Evolutionary conservation across 1,140 invertebrate species (phyloP).

Genomic region (Bathynomus jamesi): DNA sequence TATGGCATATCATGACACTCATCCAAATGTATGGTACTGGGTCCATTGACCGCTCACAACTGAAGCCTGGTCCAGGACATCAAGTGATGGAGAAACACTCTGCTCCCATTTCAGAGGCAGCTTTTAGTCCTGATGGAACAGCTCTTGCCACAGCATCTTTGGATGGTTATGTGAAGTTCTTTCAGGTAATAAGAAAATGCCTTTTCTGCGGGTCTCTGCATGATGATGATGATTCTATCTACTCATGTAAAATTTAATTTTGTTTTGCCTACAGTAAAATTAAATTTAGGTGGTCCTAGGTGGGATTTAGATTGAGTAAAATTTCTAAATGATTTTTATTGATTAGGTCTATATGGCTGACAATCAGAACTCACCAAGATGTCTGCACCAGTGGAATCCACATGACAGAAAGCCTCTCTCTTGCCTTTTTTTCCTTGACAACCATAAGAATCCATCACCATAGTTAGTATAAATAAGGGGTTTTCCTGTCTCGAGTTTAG

Average conservation of each 20-base stretch:
- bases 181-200: too few species aligned
- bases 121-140: conserved; percentile 87
- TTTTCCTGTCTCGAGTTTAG: not conserved
- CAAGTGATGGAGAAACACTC: conserved; percentile 58
- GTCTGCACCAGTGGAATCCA: conserved; percentile 83
- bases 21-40: conserved; percentile 47
- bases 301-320: too few species aligned
- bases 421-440: conserved; percentile 83
- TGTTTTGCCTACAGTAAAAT: too few species aligned
- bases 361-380: conserved; percentile 57
- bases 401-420: conserved; percentile 76
- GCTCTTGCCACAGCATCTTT: conserved; percentile 77
- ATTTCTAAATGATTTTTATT: too few species aligned
- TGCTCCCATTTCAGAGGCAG: conserved; percentile 69
- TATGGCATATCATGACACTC: conserved; percentile 55
- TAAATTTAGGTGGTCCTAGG: too few species aligned
- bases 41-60: conserved; percentile 38
- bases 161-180: conserved; percentile 85
- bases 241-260: too few species aligned
- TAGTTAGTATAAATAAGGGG: not conserved
- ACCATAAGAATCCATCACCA: conserved; percentile 55
- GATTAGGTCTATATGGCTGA: too few species aligned
- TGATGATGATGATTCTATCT: too few species aligned
- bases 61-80: conserved; percentile 47
- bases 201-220: too few species aligned